A percentile compares a stretch with the other conserved stretches of the same genome.
Conservation (phyloP, 2,888 invertebrate genomes). For the Chrysomela aeneicollis region DNA sequence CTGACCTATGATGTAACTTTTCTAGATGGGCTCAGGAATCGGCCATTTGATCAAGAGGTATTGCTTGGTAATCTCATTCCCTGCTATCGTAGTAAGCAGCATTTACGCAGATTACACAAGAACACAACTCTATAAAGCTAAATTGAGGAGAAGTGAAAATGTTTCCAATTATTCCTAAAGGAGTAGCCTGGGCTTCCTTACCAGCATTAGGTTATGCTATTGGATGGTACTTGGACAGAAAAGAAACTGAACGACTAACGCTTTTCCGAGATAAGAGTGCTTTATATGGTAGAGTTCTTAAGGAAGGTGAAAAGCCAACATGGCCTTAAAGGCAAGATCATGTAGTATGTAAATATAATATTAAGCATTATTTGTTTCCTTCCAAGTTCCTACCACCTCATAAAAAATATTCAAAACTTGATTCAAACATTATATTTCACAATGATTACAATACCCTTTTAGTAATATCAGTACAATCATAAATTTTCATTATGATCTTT, state of each 20-base stretch:
- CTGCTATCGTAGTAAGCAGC: slow-evolving; percentile 65
- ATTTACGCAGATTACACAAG: slow-evolving; percentile 79
- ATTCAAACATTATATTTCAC: no score
- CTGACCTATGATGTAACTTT: background rate
- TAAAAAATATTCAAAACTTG: no score
- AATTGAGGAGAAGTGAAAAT: slow-evolving; percentile 56
- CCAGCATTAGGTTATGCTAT: slow-evolving; percentile 68
- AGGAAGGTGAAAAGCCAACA: slow-evolving; percentile 74
- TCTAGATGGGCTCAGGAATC: slow-evolving; percentile 64
- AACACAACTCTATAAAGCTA: slow-evolving; percentile 75
- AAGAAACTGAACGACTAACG: slow-evolving; percentile 76
- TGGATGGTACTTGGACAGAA: slow-evolving; percentile 72
- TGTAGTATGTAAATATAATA: slow-evolving; percentile 13
- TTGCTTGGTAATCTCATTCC: slow-evolving; percentile 73
- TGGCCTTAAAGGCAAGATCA: slow-evolving; percentile 66
- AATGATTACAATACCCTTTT: no score
- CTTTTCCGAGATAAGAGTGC: slow-evolving; percentile 82
- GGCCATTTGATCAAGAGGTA: slow-evolving; percentile 68
- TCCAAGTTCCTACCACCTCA: no score
- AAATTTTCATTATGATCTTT: no score
- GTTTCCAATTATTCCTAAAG: slow-evolving; percentile 67
- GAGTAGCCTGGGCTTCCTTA: slow-evolving; percentile 61
- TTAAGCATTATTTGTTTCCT: background rate
- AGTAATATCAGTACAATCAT: no score
- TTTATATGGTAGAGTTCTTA: slow-evolving; percentile 73